These are phyloP conservation scores for Barbus barbus DNA, from an alignment of 2,113 vertebrate species.

Conservation along the genomic window DNA sequence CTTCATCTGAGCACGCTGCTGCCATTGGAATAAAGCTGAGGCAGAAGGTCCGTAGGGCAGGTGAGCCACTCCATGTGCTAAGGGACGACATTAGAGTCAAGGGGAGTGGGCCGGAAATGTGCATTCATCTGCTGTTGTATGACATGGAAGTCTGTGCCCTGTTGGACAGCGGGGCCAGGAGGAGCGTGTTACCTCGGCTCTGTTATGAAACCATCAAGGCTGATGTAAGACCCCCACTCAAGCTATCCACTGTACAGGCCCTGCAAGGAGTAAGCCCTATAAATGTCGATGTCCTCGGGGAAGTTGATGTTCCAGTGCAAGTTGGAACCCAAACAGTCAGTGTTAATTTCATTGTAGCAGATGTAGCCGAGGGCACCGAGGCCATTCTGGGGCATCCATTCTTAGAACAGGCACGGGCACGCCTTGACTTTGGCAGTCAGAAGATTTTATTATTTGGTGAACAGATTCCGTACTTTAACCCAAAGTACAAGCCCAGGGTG, in stretches of 20 bases:
- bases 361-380: too few relatives aligned
- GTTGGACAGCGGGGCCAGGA: conserved; percentile 20
- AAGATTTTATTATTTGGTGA: conserved; percentile 44
- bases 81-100: conserved; percentile 36
- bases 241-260: conserved; percentile 7
- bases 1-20: conserved; percentile 32
- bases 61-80: not conserved
- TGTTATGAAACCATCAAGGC: too few relatives aligned
- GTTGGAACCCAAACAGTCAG: conserved; percentile 11
- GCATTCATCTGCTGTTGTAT: conserved; percentile 24
- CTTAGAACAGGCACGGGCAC: too few relatives aligned
- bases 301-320: conserved; percentile 19
- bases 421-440: not conserved
- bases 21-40: conserved; percentile 38
- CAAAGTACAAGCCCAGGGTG: not conserved
- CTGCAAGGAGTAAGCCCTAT: conserved; percentile 30
- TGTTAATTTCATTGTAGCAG: too few relatives aligned
- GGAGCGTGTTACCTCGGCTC: conserved; percentile 27
- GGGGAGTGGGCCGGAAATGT: conserved; percentile 22
- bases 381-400: too few relatives aligned
- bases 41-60: not conserved
- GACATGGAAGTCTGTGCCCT: conserved; percentile 34
- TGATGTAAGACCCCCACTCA: conserved; percentile 27
- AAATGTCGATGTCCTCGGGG: conserved; percentile 23
- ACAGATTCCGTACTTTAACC: conserved; percentile 28